These are phyloP conservation scores for Caenorhabditis brenneri DNA, from an alignment of 1,140 invertebrate species.

Conservation along the genomic window DNA sequence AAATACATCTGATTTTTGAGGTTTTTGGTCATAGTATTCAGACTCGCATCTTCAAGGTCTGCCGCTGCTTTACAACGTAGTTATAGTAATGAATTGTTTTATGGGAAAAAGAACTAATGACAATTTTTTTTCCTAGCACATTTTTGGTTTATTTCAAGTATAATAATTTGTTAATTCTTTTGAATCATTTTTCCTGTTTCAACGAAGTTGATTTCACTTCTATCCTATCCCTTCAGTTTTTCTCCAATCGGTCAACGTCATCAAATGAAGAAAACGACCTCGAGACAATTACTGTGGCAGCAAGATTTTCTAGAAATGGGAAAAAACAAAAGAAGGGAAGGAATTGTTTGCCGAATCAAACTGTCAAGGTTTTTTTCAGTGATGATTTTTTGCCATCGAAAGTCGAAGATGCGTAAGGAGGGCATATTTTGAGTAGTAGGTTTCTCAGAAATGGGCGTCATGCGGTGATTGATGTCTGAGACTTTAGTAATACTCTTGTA, in stretches of 20 bases:
- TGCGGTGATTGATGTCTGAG: constrained; percentile 5
- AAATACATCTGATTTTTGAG: constrained; percentile 17
- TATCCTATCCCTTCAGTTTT: neutral
- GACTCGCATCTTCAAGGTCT: neutral
- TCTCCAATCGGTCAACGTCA: neutral
- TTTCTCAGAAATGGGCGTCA: neutral
- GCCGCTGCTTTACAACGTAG: too few species aligned
- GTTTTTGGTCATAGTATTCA: neutral
- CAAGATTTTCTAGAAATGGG: neutral
- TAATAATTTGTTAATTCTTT: too few species aligned
- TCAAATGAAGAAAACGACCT: neutral
- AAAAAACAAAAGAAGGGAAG: neutral
- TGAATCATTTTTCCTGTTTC: neutral
- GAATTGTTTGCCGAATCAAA: constrained; percentile 18
- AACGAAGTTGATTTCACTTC: neutral
- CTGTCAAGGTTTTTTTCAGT: constrained; percentile 2
- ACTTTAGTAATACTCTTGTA: neutral
- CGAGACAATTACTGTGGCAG: constrained; percentile 31
- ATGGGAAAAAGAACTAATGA: too few species aligned
- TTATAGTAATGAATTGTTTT: too few species aligned
- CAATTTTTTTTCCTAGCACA: too few species aligned
- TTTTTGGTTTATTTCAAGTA: too few species aligned
- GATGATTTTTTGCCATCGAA: neutral
- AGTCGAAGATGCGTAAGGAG: neutral
- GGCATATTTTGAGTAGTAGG: neutral